Conservation (phyloP, 2,113 vertebrate species). For the Tachysurus vachellii region DNA sequence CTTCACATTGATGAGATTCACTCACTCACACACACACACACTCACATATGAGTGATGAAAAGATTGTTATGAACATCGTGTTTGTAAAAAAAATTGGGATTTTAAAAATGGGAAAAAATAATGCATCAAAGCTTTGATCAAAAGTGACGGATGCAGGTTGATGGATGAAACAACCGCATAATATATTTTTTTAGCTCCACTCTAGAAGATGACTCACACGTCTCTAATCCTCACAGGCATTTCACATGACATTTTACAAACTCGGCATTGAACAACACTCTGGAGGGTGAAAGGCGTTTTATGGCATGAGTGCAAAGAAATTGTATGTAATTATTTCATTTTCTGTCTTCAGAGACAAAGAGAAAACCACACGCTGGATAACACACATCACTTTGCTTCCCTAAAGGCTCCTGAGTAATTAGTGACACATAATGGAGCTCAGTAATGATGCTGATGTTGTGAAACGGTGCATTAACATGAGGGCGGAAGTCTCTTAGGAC, state of each 20-base stretch:
- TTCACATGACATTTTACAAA: constrained; percentile 6
- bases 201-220: neutral
- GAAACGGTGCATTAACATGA: neutral
- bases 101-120: neutral
- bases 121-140: neutral
- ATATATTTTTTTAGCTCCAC: neutral
- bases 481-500: neutral
- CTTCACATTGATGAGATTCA: no score
- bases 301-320: neutral
- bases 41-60: no score
- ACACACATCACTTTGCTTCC: neutral
- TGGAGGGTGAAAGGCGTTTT: neutral
- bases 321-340: constrained; percentile 13
- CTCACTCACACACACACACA: neutral
- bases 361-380: neutral
- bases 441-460: neutral
- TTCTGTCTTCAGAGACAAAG: constrained; percentile 1
- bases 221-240: neutral
- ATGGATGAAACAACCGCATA: neutral
- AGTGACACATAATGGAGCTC: constrained; percentile 5
- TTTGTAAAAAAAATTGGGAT: neutral
- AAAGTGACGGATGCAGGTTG: neutral
- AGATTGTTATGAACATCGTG: neutral
- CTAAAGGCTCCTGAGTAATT: neutral
- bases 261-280: neutral